Evolutionary conservation across 1,140 invertebrate species (phyloP).

Genomic region (Luehdorfia chinensis): DNA sequence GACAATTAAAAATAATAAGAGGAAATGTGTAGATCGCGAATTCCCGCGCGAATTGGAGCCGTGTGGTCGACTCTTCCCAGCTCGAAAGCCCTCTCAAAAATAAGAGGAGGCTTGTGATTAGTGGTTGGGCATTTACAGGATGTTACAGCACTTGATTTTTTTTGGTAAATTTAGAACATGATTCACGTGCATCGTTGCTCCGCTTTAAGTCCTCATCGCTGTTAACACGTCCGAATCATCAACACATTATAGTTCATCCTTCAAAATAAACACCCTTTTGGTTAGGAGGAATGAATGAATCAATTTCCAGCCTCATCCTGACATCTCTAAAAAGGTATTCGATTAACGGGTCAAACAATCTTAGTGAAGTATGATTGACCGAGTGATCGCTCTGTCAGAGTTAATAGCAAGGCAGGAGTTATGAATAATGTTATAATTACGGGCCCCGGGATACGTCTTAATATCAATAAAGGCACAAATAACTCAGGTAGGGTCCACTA

Average conservation of each 20-base stretch:
- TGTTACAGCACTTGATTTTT: too few species aligned
- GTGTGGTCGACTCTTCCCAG: too few species aligned
- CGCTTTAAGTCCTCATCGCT: too few species aligned
- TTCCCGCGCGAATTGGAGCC: too few species aligned
- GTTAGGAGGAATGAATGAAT: conserved; percentile 14
- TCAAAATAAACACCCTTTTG: conserved; percentile 14
- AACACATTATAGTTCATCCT: not conserved
- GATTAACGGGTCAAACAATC: conserved; percentile 13
- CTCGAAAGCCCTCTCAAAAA: too few species aligned
- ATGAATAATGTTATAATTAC: conserved; percentile 60
- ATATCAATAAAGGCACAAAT: conserved; percentile 44
- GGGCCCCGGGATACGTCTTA: conserved; percentile 41
- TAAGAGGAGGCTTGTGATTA: too few species aligned
- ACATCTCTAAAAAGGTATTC: conserved; percentile 11
- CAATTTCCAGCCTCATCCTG: conserved; percentile 2
- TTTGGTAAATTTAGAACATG: too few species aligned
- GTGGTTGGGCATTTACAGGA: too few species aligned
- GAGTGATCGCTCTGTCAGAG: conserved; percentile 14
- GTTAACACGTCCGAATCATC: too few species aligned
- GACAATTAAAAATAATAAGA: too few species aligned
- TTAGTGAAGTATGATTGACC: conserved; percentile 15
- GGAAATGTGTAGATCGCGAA: too few species aligned
- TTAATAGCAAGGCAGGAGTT: conserved; percentile 17
- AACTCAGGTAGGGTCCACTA: conserved; percentile 42
- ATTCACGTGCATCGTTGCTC: too few species aligned